phyloP scores from a whole-genome alignment of 2,888 invertebrate genomes.

The Parnassius glacialis region DNA sequence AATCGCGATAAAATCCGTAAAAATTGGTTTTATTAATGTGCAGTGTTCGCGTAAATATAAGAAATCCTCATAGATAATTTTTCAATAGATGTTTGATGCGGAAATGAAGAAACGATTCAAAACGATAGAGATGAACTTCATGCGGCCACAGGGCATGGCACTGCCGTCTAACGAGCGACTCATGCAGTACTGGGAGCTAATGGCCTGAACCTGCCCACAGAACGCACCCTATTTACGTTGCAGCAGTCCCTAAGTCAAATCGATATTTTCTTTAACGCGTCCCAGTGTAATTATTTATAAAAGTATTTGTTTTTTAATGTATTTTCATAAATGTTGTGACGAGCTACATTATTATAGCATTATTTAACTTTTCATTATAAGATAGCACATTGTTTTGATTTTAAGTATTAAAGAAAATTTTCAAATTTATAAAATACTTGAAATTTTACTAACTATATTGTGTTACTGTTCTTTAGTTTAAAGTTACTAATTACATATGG shows the following conservation, averaged over 20 bases:
- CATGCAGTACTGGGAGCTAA: constrained; percentile 84
- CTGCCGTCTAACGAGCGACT: constrained; percentile 83
- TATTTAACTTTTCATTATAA: background rate
- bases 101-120: constrained; percentile 88
- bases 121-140: constrained; percentile 88
- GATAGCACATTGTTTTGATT: background rate
- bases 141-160: constrained; percentile 84
- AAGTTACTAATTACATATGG: background rate
- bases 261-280: background rate
- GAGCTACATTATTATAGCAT: background rate
- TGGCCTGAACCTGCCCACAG: constrained; percentile 49
- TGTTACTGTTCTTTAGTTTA: no score
- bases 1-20: no score
- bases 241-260: background rate
- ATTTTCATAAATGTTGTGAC: background rate
- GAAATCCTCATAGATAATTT: background rate
- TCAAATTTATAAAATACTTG: background rate
- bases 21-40: no score
- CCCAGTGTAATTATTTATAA: constrained; percentile 3
- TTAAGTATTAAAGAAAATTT: background rate
- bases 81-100: constrained; percentile 85
- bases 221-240: background rate
- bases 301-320: background rate
- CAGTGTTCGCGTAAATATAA: no score
- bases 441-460: background rate